These are phyloP conservation scores for Altica lythri DNA, from an alignment of 2,888 invertebrate genomes.

Conservation along the genomic window DNA sequence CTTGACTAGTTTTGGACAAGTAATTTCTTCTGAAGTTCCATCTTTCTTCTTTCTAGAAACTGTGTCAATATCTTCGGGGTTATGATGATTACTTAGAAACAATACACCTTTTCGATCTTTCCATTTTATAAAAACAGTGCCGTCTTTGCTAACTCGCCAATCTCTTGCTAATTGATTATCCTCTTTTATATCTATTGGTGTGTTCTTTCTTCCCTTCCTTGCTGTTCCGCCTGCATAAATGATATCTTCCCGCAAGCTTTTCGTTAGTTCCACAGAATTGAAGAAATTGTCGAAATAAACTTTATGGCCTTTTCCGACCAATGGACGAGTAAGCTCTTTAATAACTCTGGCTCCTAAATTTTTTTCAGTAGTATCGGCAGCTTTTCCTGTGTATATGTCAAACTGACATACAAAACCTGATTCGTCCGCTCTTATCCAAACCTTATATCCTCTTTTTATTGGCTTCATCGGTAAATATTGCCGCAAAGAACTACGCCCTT, in stretches of 20 bases:
- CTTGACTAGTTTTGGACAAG: slow-evolving; percentile 12
- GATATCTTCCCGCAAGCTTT: slow-evolving; percentile 4
- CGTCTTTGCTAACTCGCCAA: neutral
- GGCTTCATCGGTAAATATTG: slow-evolving; percentile 48
- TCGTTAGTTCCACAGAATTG: slow-evolving; percentile 28
- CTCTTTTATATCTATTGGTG: slow-evolving; percentile 8
- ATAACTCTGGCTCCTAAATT: slow-evolving; percentile 32
- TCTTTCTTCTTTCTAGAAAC: slow-evolving; percentile 7
- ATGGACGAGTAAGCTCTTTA: slow-evolving; percentile 24
- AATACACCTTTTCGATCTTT: neutral
- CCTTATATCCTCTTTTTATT: too few species aligned
- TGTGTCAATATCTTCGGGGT: too few species aligned
- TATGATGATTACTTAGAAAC: neutral
- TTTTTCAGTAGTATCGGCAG: slow-evolving; percentile 24
- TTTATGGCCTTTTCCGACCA: slow-evolving; percentile 28
- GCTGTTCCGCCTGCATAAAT: slow-evolving; percentile 33
- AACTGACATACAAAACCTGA: slow-evolving; percentile 35
- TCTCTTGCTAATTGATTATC: neutral
- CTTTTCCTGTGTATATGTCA: slow-evolving; percentile 40
- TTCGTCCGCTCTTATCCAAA: slow-evolving; percentile 34
- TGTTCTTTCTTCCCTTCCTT: slow-evolving; percentile 29
- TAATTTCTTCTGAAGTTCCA: slow-evolving; percentile 10
- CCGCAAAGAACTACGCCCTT: slow-evolving; percentile 34
- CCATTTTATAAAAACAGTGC: too few species aligned
- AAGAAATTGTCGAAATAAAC: slow-evolving; percentile 39